Evolutionary conservation across 2,113 vertebrate species (phyloP).

Genomic region (Orycteropus afer): DNA sequence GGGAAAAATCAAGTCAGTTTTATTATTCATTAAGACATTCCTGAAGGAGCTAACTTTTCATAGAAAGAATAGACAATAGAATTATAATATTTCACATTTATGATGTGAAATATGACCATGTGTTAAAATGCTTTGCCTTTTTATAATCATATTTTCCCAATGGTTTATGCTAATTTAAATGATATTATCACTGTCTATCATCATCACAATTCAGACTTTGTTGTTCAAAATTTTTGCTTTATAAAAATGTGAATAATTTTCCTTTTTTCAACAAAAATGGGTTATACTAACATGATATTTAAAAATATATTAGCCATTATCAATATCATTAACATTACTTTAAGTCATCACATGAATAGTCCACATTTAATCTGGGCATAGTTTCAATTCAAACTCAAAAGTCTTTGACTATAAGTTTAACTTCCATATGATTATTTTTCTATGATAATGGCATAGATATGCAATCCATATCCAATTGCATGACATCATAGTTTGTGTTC

Average conservation of each 20-base stretch:
- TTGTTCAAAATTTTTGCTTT: slow-evolving; percentile 35
- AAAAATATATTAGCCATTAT: slow-evolving; percentile 45
- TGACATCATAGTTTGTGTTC: not conserved
- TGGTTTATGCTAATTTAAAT: slow-evolving; percentile 84
- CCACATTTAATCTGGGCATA: slow-evolving; percentile 27
- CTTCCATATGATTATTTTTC: slow-evolving; percentile 36
- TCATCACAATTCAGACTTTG: slow-evolving; percentile 38
- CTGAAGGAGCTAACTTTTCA: slow-evolving; percentile 87
- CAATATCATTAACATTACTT: slow-evolving; percentile 43
- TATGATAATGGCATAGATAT: not conserved
- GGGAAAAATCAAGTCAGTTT: slow-evolving; percentile 89
- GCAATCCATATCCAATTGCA: not conserved
- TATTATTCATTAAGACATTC: slow-evolving; percentile 91
- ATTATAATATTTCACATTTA: slow-evolving; percentile 87
- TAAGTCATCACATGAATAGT: not conserved
- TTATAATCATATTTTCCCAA: slow-evolving; percentile 82
- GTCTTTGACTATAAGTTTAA: not conserved
- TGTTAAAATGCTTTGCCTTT: slow-evolving; percentile 81
- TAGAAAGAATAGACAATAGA: slow-evolving; percentile 87
- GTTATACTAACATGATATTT: slow-evolving; percentile 6
- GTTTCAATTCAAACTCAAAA: slow-evolving; percentile 24
- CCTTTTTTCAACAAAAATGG: slow-evolving; percentile 35
- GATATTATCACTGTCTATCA: slow-evolving; percentile 74
- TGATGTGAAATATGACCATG: slow-evolving; percentile 82
- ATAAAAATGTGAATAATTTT: slow-evolving; percentile 51